A percentile compares a stretch with the other conserved stretches of the same genome.
Evolutionary conservation across 2,888 invertebrate genomes (phyloP).

Genomic region (Pediacus dermestoides): DNA sequence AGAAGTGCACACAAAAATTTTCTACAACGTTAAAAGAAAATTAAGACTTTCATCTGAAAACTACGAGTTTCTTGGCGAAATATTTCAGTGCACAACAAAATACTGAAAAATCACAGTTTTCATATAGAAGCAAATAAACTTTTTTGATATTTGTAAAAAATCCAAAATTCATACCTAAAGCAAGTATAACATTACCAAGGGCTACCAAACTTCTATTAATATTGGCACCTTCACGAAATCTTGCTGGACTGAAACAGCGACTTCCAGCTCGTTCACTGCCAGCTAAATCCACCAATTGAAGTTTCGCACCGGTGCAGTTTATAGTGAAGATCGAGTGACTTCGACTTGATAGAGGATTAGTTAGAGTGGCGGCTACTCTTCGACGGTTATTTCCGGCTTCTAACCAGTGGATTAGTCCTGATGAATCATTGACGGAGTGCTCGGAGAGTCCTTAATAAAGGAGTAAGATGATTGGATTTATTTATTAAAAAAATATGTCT

Average conservation of each 20-base stretch:
- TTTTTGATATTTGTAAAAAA: conserved; percentile 5
- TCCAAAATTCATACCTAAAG: conserved; percentile 58
- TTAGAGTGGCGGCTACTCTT: conserved; percentile 67
- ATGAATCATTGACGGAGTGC: conserved; percentile 57
- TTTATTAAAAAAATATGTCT: no score
- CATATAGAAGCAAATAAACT: no score
- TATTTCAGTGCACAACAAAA: no score
- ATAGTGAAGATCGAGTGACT: conserved; percentile 72
- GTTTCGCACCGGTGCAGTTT: conserved; percentile 61
- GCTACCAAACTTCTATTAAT: conserved; percentile 80
- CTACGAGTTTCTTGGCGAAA: no score
- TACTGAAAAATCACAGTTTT: no score
- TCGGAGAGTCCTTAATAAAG: conserved; percentile 69
- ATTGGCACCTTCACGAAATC: conserved; percentile 63
- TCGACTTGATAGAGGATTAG: conserved; percentile 68
- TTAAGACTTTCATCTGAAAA: no score
- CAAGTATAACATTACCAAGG: conserved; percentile 77
- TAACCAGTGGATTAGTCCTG: conserved; percentile 58
- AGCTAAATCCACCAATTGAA: conserved; percentile 63
- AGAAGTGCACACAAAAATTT: no score
- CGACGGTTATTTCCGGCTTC: conserved; percentile 60
- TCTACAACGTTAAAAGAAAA: no score
- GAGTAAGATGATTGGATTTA: no score
- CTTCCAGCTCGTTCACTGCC: conserved; percentile 64
- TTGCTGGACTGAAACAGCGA: conserved; percentile 47